Evolutionary conservation across 2,797 vertebrate genomes (phyloP).

Genomic region (Sandelia bainsii): DNA sequence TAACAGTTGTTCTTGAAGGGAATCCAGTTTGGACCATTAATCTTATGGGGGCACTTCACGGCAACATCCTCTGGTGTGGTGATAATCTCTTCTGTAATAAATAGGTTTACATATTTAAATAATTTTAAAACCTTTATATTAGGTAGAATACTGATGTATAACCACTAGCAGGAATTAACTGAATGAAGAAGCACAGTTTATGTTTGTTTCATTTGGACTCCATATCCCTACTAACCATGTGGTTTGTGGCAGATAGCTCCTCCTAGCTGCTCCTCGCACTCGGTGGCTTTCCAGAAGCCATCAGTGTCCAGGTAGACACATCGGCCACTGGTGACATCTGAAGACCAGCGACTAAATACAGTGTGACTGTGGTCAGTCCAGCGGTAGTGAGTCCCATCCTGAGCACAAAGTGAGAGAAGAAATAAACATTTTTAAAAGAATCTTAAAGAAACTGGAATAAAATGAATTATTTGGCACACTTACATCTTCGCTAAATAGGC

Average conservation of each 20-base stretch:
- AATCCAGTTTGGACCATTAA: conserved; percentile 92
- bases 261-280: conserved; percentile 84
- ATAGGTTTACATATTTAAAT: conserved; percentile 17
- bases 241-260: conserved; percentile 92
- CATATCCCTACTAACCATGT: conserved; percentile 80
- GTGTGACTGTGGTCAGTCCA: conserved; percentile 93
- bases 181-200: not conserved
- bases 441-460: not conserved
- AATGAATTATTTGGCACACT: conserved; percentile 24
- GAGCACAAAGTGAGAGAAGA: conserved; percentile 1
- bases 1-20: conserved; percentile 95
- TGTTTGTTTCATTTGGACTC: not conserved
- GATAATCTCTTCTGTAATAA: conserved; percentile 80
- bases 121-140: not conserved
- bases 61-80: conserved; percentile 70
- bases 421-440: not conserved
- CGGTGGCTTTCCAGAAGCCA: conserved; percentile 93
- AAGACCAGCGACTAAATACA: conserved; percentile 91
- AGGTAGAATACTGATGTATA: not conserved
- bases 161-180: not conserved
- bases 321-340: conserved; percentile 81
- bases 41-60: conserved; percentile 90
- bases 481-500: conserved; percentile 92
- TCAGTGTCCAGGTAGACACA: conserved; percentile 93
- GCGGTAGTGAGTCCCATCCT: conserved; percentile 90